A percentile compares a stretch with the other conserved stretches of the same genome.
These are phyloP conservation scores for Cenopis cana DNA, from an alignment of 2,888 invertebrate species.

Conservation along the genomic window DNA sequence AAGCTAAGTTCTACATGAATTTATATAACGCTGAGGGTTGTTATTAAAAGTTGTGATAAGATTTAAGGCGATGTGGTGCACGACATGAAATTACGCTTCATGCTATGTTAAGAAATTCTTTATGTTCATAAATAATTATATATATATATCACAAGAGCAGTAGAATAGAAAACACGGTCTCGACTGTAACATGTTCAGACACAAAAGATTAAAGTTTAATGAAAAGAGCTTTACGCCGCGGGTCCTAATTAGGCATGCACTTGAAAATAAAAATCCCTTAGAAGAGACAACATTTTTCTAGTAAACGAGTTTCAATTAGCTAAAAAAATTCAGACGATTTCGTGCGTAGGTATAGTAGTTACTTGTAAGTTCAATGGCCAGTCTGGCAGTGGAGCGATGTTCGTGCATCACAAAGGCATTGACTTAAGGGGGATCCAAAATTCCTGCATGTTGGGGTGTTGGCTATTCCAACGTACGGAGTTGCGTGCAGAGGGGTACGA, in stretches of 20 bases:
- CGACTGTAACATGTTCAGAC: constrained; percentile 6
- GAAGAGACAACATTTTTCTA: constrained; percentile 5
- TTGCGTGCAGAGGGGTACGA: constrained; percentile 49
- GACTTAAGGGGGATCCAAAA: constrained; percentile 61
- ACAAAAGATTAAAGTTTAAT: constrained; percentile 33
- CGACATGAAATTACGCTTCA: constrained; percentile 62
- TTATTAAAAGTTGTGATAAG: constrained; percentile 76
- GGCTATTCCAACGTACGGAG: constrained; percentile 46
- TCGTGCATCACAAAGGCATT: constrained; percentile 62
- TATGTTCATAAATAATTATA: constrained; percentile 46
- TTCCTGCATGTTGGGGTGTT: constrained; percentile 56
- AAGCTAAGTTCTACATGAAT: constrained; percentile 64
- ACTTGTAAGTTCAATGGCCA: constrained; percentile 57
- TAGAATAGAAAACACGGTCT: constrained; percentile 25
- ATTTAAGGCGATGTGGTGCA: constrained; percentile 65
- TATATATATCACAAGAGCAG: constrained; percentile 9
- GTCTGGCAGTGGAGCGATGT: constrained; percentile 60
- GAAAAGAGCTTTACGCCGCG: constrained; percentile 5
- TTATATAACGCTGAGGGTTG: constrained; percentile 65
- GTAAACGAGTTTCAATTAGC: neutral
- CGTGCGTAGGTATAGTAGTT: constrained; percentile 18
- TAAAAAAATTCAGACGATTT: neutral
- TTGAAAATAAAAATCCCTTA: constrained; percentile 4
- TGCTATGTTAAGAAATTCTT: constrained; percentile 58
- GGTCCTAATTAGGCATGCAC: constrained; percentile 10